Conservation (phyloP, 2,113 vertebrate species). For the Mastomys coucha region DNA sequence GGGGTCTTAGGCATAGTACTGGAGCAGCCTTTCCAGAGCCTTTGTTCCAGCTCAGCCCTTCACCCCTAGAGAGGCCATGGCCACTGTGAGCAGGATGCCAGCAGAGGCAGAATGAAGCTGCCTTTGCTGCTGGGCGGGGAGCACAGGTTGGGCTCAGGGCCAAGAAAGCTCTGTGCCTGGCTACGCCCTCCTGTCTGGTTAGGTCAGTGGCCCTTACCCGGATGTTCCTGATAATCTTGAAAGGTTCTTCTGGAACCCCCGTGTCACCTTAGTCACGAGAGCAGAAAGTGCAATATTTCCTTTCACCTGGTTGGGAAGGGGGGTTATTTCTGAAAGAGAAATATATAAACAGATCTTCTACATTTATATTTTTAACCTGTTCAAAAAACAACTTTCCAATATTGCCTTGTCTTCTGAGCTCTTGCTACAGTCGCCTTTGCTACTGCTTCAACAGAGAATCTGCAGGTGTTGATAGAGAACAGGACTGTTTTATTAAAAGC, state of each 20-base stretch:
- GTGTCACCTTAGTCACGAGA: conserved; percentile 65
- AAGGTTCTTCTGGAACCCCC: conserved; percentile 79
- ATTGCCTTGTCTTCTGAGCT: conserved; percentile 74
- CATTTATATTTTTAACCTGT: conserved; percentile 87
- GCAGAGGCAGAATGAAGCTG: neutral
- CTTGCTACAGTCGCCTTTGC: conserved; percentile 80
- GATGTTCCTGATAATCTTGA: conserved; percentile 77
- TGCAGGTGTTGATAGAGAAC: conserved; percentile 66
- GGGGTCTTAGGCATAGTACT: conserved; percentile 40
- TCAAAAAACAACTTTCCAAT: conserved; percentile 62
- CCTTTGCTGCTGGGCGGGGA: neutral
- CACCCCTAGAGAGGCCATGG: conserved; percentile 57
- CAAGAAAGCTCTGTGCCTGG: neutral
- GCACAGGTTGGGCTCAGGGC: neutral
- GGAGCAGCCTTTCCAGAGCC: conserved; percentile 28
- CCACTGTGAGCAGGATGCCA: conserved; percentile 32
- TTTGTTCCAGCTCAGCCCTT: neutral
- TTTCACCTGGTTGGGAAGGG: conserved; percentile 66
- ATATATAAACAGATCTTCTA: conserved; percentile 83
- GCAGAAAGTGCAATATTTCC: conserved; percentile 76
- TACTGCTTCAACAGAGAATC: conserved; percentile 80
- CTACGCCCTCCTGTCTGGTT: neutral
- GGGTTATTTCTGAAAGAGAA: conserved; percentile 83
- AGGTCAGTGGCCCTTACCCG: conserved; percentile 36
- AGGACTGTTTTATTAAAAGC: conserved; percentile 78